phyloP scores from a whole-genome alignment of 2,888 invertebrate species.

The Scelioninae gen. 1 region DNA sequence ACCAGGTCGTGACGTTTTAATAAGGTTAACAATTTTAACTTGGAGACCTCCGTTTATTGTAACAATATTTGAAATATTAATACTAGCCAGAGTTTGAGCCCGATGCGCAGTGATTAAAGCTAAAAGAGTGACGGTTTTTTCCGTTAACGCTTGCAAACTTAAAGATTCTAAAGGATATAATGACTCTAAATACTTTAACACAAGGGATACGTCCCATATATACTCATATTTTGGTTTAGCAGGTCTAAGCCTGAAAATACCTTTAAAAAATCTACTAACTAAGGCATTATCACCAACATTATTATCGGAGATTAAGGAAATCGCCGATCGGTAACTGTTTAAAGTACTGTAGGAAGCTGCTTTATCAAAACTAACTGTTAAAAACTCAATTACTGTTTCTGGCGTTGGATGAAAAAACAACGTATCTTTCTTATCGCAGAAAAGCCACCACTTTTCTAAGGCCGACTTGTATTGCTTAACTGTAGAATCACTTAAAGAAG shows the following conservation, averaged over 20 bases:
- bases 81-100: neutral
- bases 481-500: slow-evolving; percentile 42
- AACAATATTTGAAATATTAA: neutral
- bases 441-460: slow-evolving; percentile 30
- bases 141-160: too few species aligned
- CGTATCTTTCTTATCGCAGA: neutral
- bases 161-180: too few species aligned
- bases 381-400: slow-evolving; percentile 10
- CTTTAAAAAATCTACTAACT: slow-evolving; percentile 42
- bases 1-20: neutral
- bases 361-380: slow-evolving; percentile 14
- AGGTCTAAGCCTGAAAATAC: slow-evolving; percentile 32
- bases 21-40: neutral
- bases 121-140: neutral
- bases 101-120: neutral
- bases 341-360: slow-evolving; percentile 34
- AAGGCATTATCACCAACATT: slow-evolving; percentile 29
- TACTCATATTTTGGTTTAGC: slow-evolving; percentile 42
- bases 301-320: slow-evolving; percentile 37
- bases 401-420: neutral
- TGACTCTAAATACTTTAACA: too few species aligned
- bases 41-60: neutral
- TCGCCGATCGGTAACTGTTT: slow-evolving; percentile 40
- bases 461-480: slow-evolving; percentile 39
- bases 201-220: neutral